These are phyloP conservation scores for Micromussa lordhowensis DNA, from an alignment of 92 coral and sea anemone genomes.

Conservation along the genomic window DNA sequence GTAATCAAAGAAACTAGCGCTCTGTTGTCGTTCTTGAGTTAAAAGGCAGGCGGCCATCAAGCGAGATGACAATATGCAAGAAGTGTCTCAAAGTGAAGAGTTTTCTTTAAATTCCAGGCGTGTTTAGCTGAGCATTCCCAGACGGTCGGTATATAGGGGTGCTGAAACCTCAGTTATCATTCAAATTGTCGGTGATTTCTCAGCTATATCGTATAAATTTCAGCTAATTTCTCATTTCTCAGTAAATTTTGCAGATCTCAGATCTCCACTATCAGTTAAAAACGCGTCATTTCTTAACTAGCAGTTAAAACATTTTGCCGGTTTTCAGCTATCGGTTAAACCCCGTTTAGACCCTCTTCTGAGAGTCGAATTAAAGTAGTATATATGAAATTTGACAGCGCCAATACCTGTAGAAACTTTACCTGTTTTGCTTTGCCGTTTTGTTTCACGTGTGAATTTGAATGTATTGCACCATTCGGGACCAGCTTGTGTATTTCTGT, in stretches of 20 bases:
- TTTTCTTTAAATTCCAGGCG: background rate
- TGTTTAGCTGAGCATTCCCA: background rate
- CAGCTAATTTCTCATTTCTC: too few species aligned
- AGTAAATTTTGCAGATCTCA: too few species aligned
- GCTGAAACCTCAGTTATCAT: too few species aligned
- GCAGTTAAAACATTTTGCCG: too few species aligned
- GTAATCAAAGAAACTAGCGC: background rate
- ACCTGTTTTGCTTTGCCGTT: constrained; percentile 41
- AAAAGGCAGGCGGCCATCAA: background rate
- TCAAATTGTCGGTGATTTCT: too few species aligned
- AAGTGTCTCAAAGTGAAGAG: background rate
- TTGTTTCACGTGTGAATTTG: constrained; percentile 2
- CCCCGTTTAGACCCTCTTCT: too few species aligned
- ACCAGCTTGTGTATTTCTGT: constrained; percentile 27
- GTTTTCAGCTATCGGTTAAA: too few species aligned
- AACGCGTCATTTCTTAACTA: too few species aligned
- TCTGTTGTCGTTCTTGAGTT: background rate
- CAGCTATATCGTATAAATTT: too few species aligned
- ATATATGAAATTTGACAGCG: background rate
- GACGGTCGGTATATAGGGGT: too few species aligned
- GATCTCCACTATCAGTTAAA: too few species aligned
- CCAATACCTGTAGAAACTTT: background rate
- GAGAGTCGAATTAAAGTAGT: background rate
- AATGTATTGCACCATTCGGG: constrained; percentile 28
- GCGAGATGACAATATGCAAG: background rate